Percentiles rank a stretch among this genome's conserved stretches.
These are phyloP conservation scores for Fabriciana adippe DNA, from an alignment of 2,888 invertebrate species.

Conservation along the genomic window DNA sequence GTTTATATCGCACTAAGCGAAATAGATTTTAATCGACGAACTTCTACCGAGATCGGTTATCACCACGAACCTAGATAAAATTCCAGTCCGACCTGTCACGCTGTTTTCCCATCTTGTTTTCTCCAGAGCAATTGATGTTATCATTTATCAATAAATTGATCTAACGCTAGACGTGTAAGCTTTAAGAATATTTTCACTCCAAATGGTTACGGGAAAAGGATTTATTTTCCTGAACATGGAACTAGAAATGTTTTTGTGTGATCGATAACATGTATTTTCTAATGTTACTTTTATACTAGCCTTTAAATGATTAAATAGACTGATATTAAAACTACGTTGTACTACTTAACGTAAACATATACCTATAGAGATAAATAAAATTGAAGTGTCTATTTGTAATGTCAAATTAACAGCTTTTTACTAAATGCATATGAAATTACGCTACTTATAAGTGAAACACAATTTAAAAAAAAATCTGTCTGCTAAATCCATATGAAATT, in stretches of 20 bases:
- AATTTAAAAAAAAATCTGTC: no score
- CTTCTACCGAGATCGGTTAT: constrained; percentile 37
- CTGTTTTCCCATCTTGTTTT: constrained; percentile 40
- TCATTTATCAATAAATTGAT: constrained; percentile 39
- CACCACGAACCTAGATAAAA: constrained; percentile 40
- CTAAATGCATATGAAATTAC: no score
- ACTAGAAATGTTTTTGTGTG: background rate
- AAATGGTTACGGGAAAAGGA: constrained; percentile 20
- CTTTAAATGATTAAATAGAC: no score
- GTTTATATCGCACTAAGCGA: constrained; percentile 22
- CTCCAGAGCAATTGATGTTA: constrained; percentile 34
- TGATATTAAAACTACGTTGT: no score
- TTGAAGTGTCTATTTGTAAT: no score
- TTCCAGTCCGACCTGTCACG: constrained; percentile 40
- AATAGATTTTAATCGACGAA: constrained; percentile 39
- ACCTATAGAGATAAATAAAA: no score
- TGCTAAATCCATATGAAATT: no score
- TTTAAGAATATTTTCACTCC: constrained; percentile 32
- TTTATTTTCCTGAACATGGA: constrained; percentile 5
- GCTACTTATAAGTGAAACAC: no score
- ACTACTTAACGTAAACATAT: no score
- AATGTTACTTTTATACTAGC: no score
- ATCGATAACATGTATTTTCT: background rate
- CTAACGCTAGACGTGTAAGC: constrained; percentile 27
- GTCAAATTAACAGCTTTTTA: no score